phyloP scores from a whole-genome alignment of 2,113 vertebrate species.

The Hyla sarda region DNA sequence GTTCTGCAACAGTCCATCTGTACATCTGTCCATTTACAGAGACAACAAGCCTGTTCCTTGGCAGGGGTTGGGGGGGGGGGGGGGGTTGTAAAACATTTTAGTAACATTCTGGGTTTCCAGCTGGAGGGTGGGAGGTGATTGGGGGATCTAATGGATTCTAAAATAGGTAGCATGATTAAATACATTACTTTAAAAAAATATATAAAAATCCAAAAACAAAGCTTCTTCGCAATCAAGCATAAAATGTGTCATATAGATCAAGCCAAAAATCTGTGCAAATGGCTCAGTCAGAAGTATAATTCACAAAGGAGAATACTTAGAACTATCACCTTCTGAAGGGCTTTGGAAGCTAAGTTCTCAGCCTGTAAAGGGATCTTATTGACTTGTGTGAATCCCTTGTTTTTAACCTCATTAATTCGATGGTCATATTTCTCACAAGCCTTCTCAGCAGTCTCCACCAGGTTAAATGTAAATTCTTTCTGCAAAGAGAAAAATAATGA shows the following conservation, averaged over 20 bases:
- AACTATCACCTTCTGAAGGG: conserved; percentile 75
- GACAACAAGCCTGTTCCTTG: too few species aligned
- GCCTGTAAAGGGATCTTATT: conserved; percentile 63
- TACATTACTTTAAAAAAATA: neutral
- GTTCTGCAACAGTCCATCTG: too few species aligned
- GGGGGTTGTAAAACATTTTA: too few species aligned
- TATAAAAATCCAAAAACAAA: neutral
- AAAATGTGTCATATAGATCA: too few species aligned
- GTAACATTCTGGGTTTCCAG: too few species aligned
- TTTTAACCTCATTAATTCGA: conserved; percentile 66
- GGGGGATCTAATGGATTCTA: too few species aligned
- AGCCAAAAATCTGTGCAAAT: too few species aligned
- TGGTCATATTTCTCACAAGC: conserved; percentile 73
- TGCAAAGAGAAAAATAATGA: conserved; percentile 61
- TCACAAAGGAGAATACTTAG: neutral
- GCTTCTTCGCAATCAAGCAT: neutral
- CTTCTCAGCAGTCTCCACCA: conserved; percentile 72
- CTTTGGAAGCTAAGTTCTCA: conserved; percentile 72
- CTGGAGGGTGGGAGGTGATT: too few species aligned
- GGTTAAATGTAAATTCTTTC: conserved; percentile 65
- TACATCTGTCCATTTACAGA: too few species aligned
- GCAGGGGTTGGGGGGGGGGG: too few species aligned
- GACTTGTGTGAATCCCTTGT: conserved; percentile 65
- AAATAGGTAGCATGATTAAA: neutral
- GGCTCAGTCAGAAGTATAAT: too few species aligned